Evolutionary conservation across 2,797 vertebrate genomes (phyloP), one percentile per base, ranked within the genome.

Genomic region (Micrastur ruficollis): DNA sequence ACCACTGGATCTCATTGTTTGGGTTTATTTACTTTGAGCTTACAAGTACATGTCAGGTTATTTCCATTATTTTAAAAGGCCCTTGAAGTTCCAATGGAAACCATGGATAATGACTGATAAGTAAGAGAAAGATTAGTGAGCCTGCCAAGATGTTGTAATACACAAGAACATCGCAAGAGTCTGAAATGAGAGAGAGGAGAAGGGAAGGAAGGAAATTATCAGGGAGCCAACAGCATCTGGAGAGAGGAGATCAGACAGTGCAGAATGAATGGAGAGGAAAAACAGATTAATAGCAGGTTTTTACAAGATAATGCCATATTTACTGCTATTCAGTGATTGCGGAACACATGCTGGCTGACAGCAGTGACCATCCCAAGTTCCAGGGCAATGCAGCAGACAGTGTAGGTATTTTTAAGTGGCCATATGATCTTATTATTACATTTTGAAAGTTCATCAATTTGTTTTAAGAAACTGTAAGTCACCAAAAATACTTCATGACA

Each of bases 151-250:
- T 91, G 81, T 68, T 94, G 73, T 92, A 93, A 89, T 75, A 66
- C 53, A 79, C 58, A 81, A 78, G 93, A 95, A 91, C 84, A 89
- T 95, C 58, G 23, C 53, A 71, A 79, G 86, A 94, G 61, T 86
- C 65, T 90, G 89, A 88, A 93, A 74, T 85, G 83, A 78, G 61
- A 91, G 61, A 78, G 58, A n/a, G 81, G 68, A 23, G 49, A 65
- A 90, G 44, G 58, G 50, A 94, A 94, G 92, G 90, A 95, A 95
- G 89, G 70, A 95, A 95, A 67, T 95, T 95, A 86, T 73, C 70
- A 86, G 59, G 46, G 56, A 93, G 68, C 93, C 90, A 95, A 8
- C 62, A 71, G 55, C 81, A 90, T 97, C 87, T 97, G 92, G 68
- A 96, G 62, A 62, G 82, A 93, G 73, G 52, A 91, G 88, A 94